These are phyloP conservation scores for Melinopterus prodromus DNA, from an alignment of 2,888 invertebrate genomes.

Conservation along the genomic window DNA sequence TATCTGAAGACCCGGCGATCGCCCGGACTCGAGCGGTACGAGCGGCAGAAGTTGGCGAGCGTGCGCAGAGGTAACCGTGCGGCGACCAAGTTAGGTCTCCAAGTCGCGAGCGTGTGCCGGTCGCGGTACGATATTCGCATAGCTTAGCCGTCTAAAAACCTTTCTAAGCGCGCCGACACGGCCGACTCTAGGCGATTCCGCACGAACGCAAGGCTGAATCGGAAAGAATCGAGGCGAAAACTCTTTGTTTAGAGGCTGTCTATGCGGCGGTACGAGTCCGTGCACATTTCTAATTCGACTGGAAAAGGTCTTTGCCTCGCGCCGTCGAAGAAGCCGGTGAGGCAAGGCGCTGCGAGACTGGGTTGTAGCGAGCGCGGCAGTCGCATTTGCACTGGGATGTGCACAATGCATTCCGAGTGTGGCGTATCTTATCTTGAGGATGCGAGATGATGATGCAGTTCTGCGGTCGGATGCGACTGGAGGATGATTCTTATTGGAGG, in stretches of 20 bases:
- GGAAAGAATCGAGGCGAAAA: constrained; percentile 41
- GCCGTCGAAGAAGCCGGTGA: not conserved
- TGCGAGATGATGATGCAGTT: no score
- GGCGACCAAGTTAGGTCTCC: constrained; percentile 13
- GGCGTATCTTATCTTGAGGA: no score
- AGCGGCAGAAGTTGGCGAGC: not conserved
- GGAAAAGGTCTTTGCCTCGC: constrained; percentile 29
- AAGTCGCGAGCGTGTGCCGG: not conserved
- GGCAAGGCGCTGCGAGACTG: not conserved
- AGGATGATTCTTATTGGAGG: no score
- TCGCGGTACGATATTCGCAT: constrained; percentile 48
- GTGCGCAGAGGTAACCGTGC: not conserved
- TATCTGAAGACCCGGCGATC: not conserved
- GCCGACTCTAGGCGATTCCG: constrained; percentile 48
- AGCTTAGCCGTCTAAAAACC: constrained; percentile 52
- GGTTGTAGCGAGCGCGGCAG: not conserved
- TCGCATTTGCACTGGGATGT: not conserved
- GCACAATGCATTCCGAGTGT: not conserved
- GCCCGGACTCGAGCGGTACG: not conserved
- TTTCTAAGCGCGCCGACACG: constrained; percentile 52
- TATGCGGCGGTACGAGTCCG: not conserved
- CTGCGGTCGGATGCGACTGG: no score
- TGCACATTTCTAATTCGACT: constrained; percentile 49
- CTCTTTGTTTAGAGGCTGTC: constrained; percentile 53
- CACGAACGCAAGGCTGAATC: constrained; percentile 55